A percentile compares a stretch with the other conserved stretches of the same genome.
phyloP scores from a whole-genome alignment of 2,888 invertebrate species.

The Andrena dorsata region DNA sequence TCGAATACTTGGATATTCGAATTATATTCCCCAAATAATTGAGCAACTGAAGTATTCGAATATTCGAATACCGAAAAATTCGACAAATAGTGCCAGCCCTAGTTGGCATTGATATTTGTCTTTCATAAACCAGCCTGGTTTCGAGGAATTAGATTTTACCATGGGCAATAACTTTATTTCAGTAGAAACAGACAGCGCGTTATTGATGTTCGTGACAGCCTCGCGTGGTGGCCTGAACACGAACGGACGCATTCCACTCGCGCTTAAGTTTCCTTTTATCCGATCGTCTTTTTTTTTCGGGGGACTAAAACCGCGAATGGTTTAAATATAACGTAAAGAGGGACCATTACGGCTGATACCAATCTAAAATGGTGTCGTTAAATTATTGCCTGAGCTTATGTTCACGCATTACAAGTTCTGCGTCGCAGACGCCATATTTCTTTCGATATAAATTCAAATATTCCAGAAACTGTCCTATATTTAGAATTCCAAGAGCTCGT shows the following conservation, averaged over 20 bases:
- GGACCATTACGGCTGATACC: conserved; percentile 32
- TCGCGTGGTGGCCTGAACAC: conserved; percentile 23
- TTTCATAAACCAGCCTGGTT: conserved; percentile 27
- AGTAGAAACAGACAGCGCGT: conserved; percentile 18
- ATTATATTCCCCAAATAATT: too few relatives aligned
- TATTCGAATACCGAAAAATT: too few relatives aligned
- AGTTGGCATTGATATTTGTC: conserved; percentile 18
- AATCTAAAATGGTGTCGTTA: conserved; percentile 9
- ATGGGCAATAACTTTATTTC: conserved; percentile 26
- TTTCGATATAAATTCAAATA: background rate
- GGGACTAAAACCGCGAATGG: background rate
- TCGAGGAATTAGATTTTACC: conserved; percentile 16
- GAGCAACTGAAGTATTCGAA: too few relatives aligned
- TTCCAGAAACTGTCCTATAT: conserved; percentile 1
- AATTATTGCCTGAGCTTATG: conserved; percentile 36
- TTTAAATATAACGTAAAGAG: conserved; percentile 10
- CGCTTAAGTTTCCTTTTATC: conserved; percentile 24
- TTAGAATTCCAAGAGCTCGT: conserved; percentile 1
- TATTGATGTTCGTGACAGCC: conserved; percentile 50
- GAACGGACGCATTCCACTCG: conserved; percentile 13
- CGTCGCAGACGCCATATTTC: conserved; percentile 28
- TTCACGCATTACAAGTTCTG: conserved; percentile 14
- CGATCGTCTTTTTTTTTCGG: conserved; percentile 19
- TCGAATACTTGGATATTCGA: too few relatives aligned
- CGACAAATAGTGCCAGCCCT: too few relatives aligned